phyloP scores from a whole-genome alignment of 2,888 invertebrate genomes.

The Rhorus exstirpatorius region DNA sequence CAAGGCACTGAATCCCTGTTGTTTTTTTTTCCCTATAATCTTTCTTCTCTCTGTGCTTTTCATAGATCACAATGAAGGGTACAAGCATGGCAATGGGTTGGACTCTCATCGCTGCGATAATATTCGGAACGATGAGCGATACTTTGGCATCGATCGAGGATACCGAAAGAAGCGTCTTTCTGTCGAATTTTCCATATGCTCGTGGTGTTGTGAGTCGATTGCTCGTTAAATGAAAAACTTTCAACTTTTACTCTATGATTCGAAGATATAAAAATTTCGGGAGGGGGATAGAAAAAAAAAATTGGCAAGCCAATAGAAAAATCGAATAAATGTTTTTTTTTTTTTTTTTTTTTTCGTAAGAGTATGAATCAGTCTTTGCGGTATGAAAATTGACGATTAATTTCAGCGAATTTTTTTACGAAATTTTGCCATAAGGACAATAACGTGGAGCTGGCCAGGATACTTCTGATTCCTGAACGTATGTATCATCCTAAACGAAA shows the following conservation, averaged over 20 bases:
- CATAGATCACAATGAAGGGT: conserved; percentile 47
- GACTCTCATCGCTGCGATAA: conserved; percentile 61
- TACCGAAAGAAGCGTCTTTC: conserved; percentile 70
- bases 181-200: conserved; percentile 69
- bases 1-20: no score
- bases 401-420: neutral
- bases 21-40: neutral
- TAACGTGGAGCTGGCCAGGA: conserved; percentile 78
- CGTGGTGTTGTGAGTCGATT: conserved; percentile 64
- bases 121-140: conserved; percentile 66
- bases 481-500: conserved; percentile 88
- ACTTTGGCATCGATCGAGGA: conserved; percentile 73
- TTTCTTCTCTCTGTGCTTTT: neutral
- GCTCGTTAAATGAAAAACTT: neutral
- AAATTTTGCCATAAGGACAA: conserved; percentile 79
- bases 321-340: no score
- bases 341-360: conserved; percentile 1
- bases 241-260: neutral
- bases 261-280: conserved; percentile 15
- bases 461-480: conserved; percentile 78
- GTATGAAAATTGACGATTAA: conserved; percentile 70
- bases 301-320: no score
- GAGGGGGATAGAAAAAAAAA: no score
- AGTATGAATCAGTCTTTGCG: neutral
- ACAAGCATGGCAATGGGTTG: conserved; percentile 35